Evolutionary conservation across 1,140 invertebrate species (phyloP), one percentile per base, ranked within the genome.

Genomic region (Microplitis demolitor): DNA sequence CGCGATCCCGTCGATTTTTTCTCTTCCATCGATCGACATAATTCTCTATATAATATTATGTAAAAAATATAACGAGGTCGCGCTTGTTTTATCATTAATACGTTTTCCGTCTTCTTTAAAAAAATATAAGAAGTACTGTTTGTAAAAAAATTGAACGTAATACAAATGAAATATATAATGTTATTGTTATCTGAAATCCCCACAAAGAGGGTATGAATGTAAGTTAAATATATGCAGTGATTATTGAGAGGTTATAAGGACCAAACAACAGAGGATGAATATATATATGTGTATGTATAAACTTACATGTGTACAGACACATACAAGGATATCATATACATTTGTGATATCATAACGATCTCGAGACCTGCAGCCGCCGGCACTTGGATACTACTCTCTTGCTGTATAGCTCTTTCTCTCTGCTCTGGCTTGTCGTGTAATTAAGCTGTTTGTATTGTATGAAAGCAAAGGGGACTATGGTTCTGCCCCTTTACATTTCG

Each of bases 371-470:
- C 61, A 54, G 70, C 53, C 70, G 53, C 53, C 62, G 53, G 63
- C 56, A 53, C 62, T 72, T 45, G 39, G 39, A 45, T 9, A 9
- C 39, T 45, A 9, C 39, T 45, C 39, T 45, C 11, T 45, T 45
- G 39, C 6, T 11, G 11, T 45, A 45, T 45, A 45, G 39, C 39
- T 45, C 39, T 45, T 45, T 45, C 39, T 45, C 39, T 45, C 39
- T 45, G 11, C 39, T 73, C 35, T 31, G 58, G 50, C 9, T 50
- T 61, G 39, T 50, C 77, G 78, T 82, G 72, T 82, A 84, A 85
- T 85, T 85, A 84, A 84, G 82, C 80, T 79, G 83, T 84, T 83
- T 79, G 76, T 77, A 79, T 82, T 79, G 79, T 77, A 76, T 63
- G 58, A 68, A 54, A 68, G 58, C 69, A 66, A 45, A 45, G 63